Evolutionary conservation across 2,113 vertebrate species (phyloP).

Genomic region (Calidris pugnax): DNA sequence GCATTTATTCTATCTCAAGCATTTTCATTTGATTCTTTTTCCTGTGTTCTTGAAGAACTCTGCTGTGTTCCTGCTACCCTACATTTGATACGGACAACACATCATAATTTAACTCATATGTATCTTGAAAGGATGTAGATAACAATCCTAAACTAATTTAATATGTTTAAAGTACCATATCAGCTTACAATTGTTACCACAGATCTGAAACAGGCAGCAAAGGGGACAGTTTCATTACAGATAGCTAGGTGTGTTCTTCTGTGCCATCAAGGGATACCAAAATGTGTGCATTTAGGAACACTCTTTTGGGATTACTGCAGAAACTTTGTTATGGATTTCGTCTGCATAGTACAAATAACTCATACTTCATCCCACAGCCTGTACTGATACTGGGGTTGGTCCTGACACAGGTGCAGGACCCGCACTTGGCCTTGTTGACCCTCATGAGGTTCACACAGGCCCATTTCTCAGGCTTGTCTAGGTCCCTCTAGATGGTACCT

Average conservation of each 20-base stretch:
- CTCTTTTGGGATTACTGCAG: neutral
- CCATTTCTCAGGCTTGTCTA: too few relatives aligned
- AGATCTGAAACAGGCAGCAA: fast-evolving
- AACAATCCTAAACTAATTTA: neutral
- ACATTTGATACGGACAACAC: neutral
- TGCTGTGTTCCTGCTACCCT: neutral
- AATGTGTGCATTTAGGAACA: neutral
- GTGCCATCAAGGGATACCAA: neutral
- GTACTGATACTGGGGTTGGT: too few relatives aligned
- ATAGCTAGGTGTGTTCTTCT: neutral
- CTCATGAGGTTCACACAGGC: too few relatives aligned
- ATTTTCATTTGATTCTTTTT: neutral
- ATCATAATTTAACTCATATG: neutral
- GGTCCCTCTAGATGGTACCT: too few relatives aligned
- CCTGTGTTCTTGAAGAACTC: neutral
- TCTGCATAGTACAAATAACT: neutral
- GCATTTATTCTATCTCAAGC: neutral
- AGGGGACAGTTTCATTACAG: neutral
- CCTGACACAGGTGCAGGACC: too few relatives aligned
- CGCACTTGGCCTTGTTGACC: too few relatives aligned
- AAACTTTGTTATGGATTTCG: neutral
- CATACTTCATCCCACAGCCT: too few relatives aligned
- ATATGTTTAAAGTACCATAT: neutral
- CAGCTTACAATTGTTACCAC: neutral
- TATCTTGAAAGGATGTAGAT: neutral